Evolutionary conservation across 2,797 vertebrate genomes (phyloP).

Genomic region (Pygocentrus nattereri): DNA sequence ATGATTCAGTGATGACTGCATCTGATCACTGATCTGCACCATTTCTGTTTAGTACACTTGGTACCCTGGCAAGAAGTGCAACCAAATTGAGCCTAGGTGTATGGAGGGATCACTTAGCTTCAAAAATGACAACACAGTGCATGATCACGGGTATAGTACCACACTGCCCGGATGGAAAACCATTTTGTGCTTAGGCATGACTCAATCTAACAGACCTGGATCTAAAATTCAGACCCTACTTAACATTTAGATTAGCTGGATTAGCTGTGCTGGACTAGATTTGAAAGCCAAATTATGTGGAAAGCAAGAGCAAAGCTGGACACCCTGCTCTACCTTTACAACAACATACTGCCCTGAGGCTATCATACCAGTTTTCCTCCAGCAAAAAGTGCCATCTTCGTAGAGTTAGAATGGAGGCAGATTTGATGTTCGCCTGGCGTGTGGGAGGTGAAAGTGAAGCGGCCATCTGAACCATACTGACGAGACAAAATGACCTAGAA

Average conservation of each 20-base stretch:
- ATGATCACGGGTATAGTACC: no score
- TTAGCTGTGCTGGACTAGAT: not conserved
- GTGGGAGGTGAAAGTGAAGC: conserved; percentile 96
- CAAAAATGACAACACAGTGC: no score
- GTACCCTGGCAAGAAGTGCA: no score
- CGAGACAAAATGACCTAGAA: conserved; percentile 89
- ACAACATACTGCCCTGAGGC: not conserved
- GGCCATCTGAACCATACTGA: conserved; percentile 93
- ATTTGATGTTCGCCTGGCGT: conserved; percentile 96
- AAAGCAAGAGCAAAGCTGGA: not conserved
- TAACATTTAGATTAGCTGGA: not conserved
- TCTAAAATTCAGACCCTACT: not conserved
- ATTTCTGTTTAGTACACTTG: no score
- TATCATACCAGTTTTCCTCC: conserved; percentile 90
- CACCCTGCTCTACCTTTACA: not conserved
- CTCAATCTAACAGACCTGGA: not conserved
- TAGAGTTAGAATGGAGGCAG: conserved; percentile 96
- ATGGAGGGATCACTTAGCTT: no score
- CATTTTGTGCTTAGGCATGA: not conserved
- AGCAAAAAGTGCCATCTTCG: conserved; percentile 91
- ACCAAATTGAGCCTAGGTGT: no score
- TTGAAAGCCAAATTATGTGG: not conserved
- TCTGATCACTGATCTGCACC: no score
- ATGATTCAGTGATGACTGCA: no score
- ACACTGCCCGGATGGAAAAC: no score